These are phyloP conservation scores for Megaceryle maxima DNA, from an alignment of 2,113 vertebrate genomes.

Conservation along the genomic window DNA sequence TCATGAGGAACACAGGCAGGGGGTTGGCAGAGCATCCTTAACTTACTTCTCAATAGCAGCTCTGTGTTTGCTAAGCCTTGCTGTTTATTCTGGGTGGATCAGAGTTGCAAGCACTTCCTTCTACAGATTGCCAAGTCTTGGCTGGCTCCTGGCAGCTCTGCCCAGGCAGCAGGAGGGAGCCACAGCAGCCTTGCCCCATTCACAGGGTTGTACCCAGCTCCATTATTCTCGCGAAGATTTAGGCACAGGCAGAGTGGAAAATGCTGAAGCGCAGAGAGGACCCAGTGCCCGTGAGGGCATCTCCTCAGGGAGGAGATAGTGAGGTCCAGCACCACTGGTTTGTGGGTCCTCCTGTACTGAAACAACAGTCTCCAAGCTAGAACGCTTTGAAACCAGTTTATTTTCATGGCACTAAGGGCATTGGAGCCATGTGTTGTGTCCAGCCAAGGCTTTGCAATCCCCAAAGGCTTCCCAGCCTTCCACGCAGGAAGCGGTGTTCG, in stretches of 20 bases:
- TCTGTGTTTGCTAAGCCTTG: not conserved
- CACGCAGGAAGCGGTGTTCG: not conserved
- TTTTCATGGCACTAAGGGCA: not conserved
- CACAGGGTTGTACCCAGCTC: fast-evolving
- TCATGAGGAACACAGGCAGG: not conserved
- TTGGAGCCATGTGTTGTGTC: not conserved
- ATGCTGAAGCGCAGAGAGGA: not conserved
- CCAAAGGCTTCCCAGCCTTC: not conserved
- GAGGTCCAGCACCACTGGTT: fast-evolving
- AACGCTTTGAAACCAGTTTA: fast-evolving
- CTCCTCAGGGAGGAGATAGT: not conserved
- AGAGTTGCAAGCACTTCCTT: not conserved
- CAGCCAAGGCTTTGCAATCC: not conserved
- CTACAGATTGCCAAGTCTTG: not conserved
- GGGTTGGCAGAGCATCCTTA: not conserved
- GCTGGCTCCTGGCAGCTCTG: not conserved
- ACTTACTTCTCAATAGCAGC: not conserved
- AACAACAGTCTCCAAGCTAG: fast-evolving
- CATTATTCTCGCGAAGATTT: not conserved
- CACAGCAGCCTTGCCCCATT: fast-evolving
- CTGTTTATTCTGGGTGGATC: not conserved
- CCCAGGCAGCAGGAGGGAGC: not conserved
- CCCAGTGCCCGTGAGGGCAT: fast-evolving
- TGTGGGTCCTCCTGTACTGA: not conserved
- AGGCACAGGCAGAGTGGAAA: not conserved